Conservation (phyloP, 2,113 vertebrate genomes). For the Crotalus horridus region DNA sequence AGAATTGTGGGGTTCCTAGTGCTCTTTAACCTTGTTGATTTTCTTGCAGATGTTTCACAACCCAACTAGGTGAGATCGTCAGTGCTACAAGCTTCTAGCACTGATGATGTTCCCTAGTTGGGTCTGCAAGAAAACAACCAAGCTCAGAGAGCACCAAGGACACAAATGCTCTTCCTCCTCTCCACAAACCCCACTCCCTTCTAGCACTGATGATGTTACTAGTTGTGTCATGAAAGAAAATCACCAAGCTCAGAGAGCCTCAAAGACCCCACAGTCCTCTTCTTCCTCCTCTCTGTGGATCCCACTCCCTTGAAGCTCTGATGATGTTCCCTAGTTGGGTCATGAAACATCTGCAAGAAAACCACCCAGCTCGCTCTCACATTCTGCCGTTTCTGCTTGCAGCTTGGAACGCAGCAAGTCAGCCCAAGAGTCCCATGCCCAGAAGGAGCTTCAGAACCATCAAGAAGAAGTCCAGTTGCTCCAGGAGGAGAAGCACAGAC, state of each 20-base stretch:
- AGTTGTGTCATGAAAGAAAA: background rate
- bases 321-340: no score
- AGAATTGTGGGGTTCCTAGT: background rate
- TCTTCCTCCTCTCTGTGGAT: no score
- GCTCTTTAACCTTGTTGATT: background rate
- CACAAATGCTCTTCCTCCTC: background rate
- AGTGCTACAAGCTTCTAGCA: background rate
- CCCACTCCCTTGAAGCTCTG: no score
- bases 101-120: background rate
- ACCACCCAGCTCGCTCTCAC: background rate
- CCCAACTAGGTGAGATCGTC: background rate
- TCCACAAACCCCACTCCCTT: background rate
- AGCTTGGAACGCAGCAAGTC: constrained; percentile 78
- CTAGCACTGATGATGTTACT: background rate
- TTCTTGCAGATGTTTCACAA: background rate
- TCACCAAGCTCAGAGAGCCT: background rate
- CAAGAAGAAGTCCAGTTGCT: constrained; percentile 65
- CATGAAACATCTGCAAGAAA: no score
- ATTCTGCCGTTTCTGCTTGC: constrained; percentile 14
- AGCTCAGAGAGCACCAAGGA: no score
- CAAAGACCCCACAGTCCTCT: no score
- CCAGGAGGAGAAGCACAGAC: constrained; percentile 69
- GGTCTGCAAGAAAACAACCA: background rate
- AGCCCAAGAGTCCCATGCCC: constrained; percentile 69
- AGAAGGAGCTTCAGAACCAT: constrained; percentile 67